Evolutionary conservation across 1,140 invertebrate species (phyloP).

Genomic region (Macrostomum lignano): DNA sequence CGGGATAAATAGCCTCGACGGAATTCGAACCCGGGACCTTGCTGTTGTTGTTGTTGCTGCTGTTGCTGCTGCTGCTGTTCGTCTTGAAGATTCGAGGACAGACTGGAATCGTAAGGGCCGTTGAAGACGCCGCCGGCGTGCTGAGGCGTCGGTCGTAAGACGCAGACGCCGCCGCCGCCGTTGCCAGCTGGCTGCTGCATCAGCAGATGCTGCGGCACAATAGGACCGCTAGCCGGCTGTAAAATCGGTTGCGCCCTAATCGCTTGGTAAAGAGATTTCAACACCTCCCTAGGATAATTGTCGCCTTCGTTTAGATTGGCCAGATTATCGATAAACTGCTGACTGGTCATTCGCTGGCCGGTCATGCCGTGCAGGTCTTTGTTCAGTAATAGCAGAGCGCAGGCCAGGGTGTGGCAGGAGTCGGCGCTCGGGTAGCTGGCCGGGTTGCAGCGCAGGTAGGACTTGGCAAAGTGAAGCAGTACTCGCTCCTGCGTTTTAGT

Average conservation of each 20-base stretch:
- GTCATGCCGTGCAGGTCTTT: slow-evolving; percentile 63
- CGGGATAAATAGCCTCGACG: no score
- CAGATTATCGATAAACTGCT: slow-evolving; percentile 84
- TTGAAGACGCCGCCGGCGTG: no score
- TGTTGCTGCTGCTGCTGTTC: no score
- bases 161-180: no score
- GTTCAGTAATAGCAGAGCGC: slow-evolving; percentile 92
- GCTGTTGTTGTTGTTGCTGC: no score
- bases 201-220: no score
- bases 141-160: no score
- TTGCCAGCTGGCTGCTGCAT: no score
- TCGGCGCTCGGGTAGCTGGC: slow-evolving; percentile 79
- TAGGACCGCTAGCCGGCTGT: no score
- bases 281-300: slow-evolving; percentile 66
- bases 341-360: slow-evolving; percentile 69
- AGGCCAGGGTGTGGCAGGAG: slow-evolving; percentile 85
- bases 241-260: slow-evolving; percentile 69
- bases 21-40: no score
- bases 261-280: slow-evolving; percentile 67
- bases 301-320: slow-evolving; percentile 75
- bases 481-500: slow-evolving; percentile 82
- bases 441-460: slow-evolving; percentile 79
- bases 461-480: slow-evolving; percentile 71
- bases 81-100: no score
- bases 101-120: no score